phyloP scores from a whole-genome alignment of 2,888 invertebrate genomes.

The Orthonychiurus folsomi region DNA sequence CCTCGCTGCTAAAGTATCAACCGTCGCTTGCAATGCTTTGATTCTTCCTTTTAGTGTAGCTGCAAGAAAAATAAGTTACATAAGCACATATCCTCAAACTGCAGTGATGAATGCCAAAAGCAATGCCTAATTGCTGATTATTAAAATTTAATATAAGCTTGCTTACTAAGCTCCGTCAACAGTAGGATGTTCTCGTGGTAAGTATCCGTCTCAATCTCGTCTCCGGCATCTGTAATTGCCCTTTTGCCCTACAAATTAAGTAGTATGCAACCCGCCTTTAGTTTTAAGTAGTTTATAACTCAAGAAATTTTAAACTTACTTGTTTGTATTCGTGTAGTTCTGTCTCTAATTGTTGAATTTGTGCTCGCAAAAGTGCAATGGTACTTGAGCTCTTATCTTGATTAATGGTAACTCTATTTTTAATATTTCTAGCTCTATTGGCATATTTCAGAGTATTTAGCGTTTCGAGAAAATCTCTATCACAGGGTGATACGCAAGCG shows the following conservation, averaged over 20 bases:
- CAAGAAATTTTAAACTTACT: conserved; percentile 42
- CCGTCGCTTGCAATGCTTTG: conserved; percentile 90
- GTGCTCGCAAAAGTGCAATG: conserved; percentile 72
- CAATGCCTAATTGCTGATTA: too few relatives aligned
- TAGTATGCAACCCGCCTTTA: neutral
- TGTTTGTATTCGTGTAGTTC: conserved; percentile 90
- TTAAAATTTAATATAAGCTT: too few relatives aligned
- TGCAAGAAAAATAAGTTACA: too few relatives aligned
- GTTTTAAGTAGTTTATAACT: neutral
- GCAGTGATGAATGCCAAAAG: too few relatives aligned
- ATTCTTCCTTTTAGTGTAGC: conserved; percentile 76
- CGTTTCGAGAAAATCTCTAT: conserved; percentile 97
- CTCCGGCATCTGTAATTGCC: conserved; percentile 50
- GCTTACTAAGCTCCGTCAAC: conserved; percentile 78
- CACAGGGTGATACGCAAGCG: conserved; percentile 95
- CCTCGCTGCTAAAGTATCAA: conserved; percentile 71
- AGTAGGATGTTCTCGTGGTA: conserved; percentile 92
- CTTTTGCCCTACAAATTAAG: conserved; percentile 64
- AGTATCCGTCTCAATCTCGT: conserved; percentile 82
- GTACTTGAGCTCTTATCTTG: conserved; percentile 85
- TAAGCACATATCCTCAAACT: too few relatives aligned
- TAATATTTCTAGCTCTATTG: conserved; percentile 93
- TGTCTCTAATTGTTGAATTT: conserved; percentile 78
- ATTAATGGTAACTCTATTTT: conserved; percentile 82
- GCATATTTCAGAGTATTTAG: conserved; percentile 96